A percentile compares a stretch with the other conserved stretches of the same genome.
phyloP scores from a whole-genome alignment of 2,113 vertebrate species.

The Megaceryle maxima region DNA sequence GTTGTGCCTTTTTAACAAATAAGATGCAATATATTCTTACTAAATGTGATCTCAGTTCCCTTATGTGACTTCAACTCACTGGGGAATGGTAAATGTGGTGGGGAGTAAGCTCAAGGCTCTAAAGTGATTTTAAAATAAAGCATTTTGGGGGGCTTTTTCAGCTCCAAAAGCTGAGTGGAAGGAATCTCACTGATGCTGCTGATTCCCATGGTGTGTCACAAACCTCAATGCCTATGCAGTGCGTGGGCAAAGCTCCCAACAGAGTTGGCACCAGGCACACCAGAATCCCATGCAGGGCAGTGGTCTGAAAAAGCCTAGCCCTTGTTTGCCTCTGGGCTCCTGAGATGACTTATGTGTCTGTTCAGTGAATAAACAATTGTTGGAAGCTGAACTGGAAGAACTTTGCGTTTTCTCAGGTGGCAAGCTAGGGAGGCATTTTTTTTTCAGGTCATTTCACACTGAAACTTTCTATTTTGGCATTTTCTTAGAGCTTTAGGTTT shows the following conservation, averaged over 20 bases:
- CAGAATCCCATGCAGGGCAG: not conserved
- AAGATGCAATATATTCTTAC: not conserved
- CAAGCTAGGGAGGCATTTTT: not conserved
- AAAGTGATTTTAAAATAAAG: not conserved
- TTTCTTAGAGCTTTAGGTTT: not conserved
- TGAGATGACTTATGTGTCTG: not conserved
- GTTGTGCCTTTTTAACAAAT: not conserved
- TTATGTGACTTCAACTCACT: not conserved
- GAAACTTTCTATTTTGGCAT: not conserved
- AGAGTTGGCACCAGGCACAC: not conserved
- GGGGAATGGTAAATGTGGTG: not conserved
- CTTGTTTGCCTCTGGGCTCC: not conserved
- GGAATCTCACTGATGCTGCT: not conserved
- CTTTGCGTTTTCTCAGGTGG: not conserved
- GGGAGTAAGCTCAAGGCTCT: not conserved
- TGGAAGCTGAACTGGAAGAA: not conserved
- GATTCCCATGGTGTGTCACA: not conserved
- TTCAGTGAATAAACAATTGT: not conserved
- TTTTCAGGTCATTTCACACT: not conserved
- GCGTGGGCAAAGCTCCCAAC: accelerated
- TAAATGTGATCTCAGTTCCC: not conserved
- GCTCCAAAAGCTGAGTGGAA: not conserved
- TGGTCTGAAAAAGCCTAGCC: not conserved
- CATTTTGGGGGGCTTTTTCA: not conserved
- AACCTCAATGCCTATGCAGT: accelerated